Evolutionary conservation across 2,113 vertebrate genomes (phyloP), one percentile per base, ranked within the genome.

Genomic region (Odocoileus virginianus): DNA sequence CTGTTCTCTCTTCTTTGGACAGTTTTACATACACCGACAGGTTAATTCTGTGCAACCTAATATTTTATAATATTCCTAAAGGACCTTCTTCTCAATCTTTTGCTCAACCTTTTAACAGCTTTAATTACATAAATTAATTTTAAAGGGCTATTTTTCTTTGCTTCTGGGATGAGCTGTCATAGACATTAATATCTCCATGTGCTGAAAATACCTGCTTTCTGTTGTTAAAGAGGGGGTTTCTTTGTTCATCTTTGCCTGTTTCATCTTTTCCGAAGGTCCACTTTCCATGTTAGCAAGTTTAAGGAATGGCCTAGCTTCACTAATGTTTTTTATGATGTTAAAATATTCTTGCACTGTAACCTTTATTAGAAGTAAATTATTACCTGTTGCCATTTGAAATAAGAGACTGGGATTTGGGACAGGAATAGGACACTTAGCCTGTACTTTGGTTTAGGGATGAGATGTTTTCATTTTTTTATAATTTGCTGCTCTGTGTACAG

Each of bases 221-320:
- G 91, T 97, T 85, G 33, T 95, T 91, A 95, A 86, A 93, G 58
- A 76, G 47, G 25, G 83, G 71, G 5, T 95, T 86, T 57, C 64
- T 98, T 96, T 91, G 79, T 89, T 93, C 27, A 92, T 95, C 95
- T 95, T 93, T 96, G 50, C 87, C 71, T 96, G 40, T 96, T 97
- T 96, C 87, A 96, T 93, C 89, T 89, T 98, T 98, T 98, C 88
- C 76, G 52, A 96, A 94, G 96, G 97, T 97, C 90, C 95, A 95
- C 97, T 98, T 97, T 98, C 97, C 96, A 93, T 98, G 64, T 91
- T 96, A 98, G 91, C 78, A 97, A 97, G 96, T 96, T 33, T 92
- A 96, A 97, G 85, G 86, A 97, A 96, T 98, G 90, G 45, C 81
- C 57, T 95, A 88, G 36, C 61, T 93, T 97, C 61, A 91, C 61